Base-by-base conservation (phyloP, 1,140 invertebrate species). In the Drosophila kohkoa region DNA sequence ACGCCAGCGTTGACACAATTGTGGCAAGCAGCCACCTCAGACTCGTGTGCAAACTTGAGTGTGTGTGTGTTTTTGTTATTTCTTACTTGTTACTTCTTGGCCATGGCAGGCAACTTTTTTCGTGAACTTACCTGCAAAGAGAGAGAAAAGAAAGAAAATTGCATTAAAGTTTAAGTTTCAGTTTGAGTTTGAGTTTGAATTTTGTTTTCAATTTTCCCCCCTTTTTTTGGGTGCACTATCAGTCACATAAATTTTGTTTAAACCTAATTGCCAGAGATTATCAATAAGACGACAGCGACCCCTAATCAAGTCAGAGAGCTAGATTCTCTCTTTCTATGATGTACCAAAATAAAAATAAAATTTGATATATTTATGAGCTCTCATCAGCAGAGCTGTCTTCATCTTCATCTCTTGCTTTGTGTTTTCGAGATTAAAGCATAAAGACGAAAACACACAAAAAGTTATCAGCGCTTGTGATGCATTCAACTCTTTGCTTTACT, bases 1-100 rank as follows among this genome's bases (percentile, higher is more conserved):
- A 89, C 85, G 73, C 83, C 83, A 88, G 45, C 83, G 70, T 65
- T 71, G 83, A 88, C 80, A 88, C 83, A 82, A 86, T 88, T 75
- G 81, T 62, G 73, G 67, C 59, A 51, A 55, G 13, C 71, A 62
- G 32, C 43, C 38, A 15, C 65, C 54, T 6, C 45, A 59, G 30
- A 32, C 58, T 54, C 41, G 48, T 54, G 49, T 55, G 58, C 64
- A 74, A 25, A 74, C 55, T 55, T 32, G 66, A 69, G 45, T 64
- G 58, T 63, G 48, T 60, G 25, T 75, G 16, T 57, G 30, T 60
- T 62, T 30, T 67, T 58, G 10, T 70, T 75, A 41, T 75, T 75
- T 25, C 20, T 25, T 25, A 25, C 20, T 25, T 25, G 20, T 25
- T 25, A 25, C 20, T 30, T 32, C 25, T 16, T 41, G 66, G 11